Evolutionary conservation across 2,797 vertebrate genomes (phyloP), one percentile per base, ranked within the genome.

Genomic region (Hypotaenidia okinawae): DNA sequence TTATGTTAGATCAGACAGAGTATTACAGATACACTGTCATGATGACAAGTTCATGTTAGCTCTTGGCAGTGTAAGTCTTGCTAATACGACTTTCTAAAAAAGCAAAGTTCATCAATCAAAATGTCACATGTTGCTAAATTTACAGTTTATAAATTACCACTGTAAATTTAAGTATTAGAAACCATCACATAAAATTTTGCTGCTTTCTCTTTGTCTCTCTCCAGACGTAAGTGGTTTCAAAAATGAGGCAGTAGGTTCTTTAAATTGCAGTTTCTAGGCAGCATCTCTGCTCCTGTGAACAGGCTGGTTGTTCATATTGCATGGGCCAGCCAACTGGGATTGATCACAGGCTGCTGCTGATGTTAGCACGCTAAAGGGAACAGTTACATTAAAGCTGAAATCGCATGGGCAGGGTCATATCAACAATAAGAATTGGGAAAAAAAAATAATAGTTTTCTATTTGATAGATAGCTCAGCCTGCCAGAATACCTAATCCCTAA

Each of bases 261-360:
- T 30, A 79, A 90, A 59, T 45, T 55, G 73, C 33, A 13, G 39
- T 84, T 94, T 51, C 32, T 30, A 78, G 89, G 86, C 49, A 63
- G 35, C 61, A 73, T 94, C 49, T 73, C 49, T 52, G 45, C 73
- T 94, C 57, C 55, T 49, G 30, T 62, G 55, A 82, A 47, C 47
- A 37, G 49, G 47, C 27, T 58, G 18, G 18, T 11, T 84, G 49
- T 69, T 87, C 64, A 45, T 55, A 47, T 68, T 72, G 37, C 52
- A 52, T 41, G 74, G 72, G 63, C 66, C 19, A 22, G 28, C 57
- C 45, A 59, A 25, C 39, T 90, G 28, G 88, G 81, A 47, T 61
- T 45, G 83, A 87, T 92, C 70, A 51, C 18, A 81, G 88, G 33
- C 79, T 93, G 66, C 77, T 94, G 55, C 74, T 92, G 61, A 62